These are phyloP conservation scores for Beris morrisii DNA, from an alignment of 2,888 invertebrate species.

Conservation along the genomic window DNA sequence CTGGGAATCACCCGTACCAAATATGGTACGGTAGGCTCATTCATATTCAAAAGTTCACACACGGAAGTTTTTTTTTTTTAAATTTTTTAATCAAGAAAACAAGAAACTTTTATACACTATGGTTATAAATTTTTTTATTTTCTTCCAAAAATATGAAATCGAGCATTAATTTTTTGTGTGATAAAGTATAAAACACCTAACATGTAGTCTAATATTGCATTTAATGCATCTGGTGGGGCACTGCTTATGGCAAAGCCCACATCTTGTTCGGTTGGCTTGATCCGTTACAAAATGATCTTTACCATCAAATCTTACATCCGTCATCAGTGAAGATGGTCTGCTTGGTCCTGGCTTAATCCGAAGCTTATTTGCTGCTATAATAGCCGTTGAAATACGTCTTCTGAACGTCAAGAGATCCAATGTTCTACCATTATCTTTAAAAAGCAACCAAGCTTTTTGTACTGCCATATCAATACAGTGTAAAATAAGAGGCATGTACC, in stretches of 20 bases:
- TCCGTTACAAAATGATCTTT: neutral
- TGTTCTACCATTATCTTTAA: neutral
- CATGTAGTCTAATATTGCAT: neutral
- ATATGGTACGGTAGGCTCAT: too few relatives aligned
- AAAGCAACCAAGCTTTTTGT: neutral
- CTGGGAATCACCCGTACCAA: too few relatives aligned
- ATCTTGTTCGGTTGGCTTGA: neutral
- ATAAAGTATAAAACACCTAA: neutral
- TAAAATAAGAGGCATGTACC: neutral
- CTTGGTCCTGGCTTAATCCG: neutral
- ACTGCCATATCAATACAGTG: conserved; percentile 2
- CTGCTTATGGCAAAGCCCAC: too few relatives aligned
- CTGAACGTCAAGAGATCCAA: neutral
- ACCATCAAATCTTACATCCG: neutral
- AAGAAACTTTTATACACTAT: too few relatives aligned
- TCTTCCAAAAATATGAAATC: neutral
- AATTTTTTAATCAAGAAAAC: too few relatives aligned
- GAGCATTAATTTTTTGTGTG: neutral
- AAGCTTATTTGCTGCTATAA: too few relatives aligned
- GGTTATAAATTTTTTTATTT: too few relatives aligned
- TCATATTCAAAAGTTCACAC: too few relatives aligned
- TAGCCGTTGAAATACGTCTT: neutral
- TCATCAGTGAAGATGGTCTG: neutral
- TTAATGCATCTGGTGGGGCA: neutral
- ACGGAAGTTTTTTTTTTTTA: too few relatives aligned